Evolutionary conservation across 2,113 vertebrate genomes (phyloP).

Genomic region (Sinocyclocheilus grahami): DNA sequence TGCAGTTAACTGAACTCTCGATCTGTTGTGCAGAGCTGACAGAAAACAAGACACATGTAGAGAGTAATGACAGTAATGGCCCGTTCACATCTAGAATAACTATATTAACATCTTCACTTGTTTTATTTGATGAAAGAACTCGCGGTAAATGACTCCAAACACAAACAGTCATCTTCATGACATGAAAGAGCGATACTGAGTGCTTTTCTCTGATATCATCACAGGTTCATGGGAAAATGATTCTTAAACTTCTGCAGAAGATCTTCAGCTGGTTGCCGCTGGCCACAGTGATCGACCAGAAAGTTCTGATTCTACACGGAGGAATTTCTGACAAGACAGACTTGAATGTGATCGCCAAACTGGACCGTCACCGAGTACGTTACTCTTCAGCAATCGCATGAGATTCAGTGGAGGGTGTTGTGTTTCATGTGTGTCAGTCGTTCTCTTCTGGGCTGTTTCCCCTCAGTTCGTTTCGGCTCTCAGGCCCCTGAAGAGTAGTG

Average conservation of each 20-base stretch:
- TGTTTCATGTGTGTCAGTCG: neutral
- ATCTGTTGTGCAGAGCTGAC: too few species aligned
- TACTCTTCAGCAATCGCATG: neutral
- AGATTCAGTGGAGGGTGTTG: neutral
- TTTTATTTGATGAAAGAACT: too few species aligned
- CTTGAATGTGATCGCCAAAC: conserved; percentile 78
- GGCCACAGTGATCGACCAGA: conserved; percentile 87
- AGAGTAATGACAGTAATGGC: too few species aligned
- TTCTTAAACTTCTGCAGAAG: conserved; percentile 85
- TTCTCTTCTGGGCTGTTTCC: neutral
- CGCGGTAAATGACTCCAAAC: too few species aligned
- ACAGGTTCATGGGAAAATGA: conserved; percentile 87
- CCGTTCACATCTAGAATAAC: too few species aligned
- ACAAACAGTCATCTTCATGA: neutral
- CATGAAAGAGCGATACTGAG: neutral
- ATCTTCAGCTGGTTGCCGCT: conserved; percentile 92
- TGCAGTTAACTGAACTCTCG: too few species aligned
- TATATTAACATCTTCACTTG: too few species aligned
- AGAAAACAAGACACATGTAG: too few species aligned
- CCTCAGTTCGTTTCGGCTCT: conserved; percentile 84
- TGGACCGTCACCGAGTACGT: conserved; percentile 86
- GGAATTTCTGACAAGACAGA: conserved; percentile 72
- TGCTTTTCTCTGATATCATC: conserved; percentile 8
- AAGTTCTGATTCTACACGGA: too few species aligned
- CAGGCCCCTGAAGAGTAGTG: conserved; percentile 69